Conservation (phyloP, 2,113 vertebrate species). For the Stegostoma tigrinum region DNA sequence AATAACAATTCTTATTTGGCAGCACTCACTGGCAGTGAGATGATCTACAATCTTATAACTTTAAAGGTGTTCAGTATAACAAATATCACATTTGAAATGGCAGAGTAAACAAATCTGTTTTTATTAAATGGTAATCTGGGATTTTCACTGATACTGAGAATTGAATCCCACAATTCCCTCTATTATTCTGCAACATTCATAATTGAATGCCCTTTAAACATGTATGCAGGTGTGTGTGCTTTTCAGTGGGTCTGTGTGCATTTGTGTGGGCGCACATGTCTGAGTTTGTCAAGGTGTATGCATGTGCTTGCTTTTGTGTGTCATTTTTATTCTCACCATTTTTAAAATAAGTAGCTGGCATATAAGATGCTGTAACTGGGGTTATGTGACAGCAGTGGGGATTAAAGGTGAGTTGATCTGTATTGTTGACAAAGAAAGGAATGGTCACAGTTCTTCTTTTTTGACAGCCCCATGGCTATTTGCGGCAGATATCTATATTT, state of each 20-base stretch:
- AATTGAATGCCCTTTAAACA: background rate
- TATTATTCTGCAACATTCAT: background rate
- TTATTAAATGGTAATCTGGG: conserved; percentile 6
- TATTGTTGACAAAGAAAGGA: too few species aligned
- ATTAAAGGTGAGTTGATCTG: background rate
- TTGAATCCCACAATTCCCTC: background rate
- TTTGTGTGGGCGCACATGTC: background rate
- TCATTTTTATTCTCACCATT: background rate
- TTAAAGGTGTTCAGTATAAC: background rate
- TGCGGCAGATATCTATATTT: too few species aligned
- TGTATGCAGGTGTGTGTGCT: background rate
- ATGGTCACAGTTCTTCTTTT: too few species aligned
- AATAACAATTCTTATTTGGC: too few species aligned
- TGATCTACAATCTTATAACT: background rate
- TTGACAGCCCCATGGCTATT: too few species aligned
- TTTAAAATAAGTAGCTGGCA: background rate
- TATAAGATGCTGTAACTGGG: background rate
- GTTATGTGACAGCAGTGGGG: background rate
- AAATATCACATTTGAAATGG: background rate
- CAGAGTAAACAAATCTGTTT: background rate
- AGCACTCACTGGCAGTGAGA: background rate
- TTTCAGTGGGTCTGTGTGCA: background rate
- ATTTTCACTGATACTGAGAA: background rate
- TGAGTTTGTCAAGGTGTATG: background rate
- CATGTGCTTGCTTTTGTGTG: background rate